A percentile compares a stretch with the other conserved stretches of the same genome.
phyloP scores from a whole-genome alignment of 2,113 vertebrate genomes.

The Prunella himalayana region DNA sequence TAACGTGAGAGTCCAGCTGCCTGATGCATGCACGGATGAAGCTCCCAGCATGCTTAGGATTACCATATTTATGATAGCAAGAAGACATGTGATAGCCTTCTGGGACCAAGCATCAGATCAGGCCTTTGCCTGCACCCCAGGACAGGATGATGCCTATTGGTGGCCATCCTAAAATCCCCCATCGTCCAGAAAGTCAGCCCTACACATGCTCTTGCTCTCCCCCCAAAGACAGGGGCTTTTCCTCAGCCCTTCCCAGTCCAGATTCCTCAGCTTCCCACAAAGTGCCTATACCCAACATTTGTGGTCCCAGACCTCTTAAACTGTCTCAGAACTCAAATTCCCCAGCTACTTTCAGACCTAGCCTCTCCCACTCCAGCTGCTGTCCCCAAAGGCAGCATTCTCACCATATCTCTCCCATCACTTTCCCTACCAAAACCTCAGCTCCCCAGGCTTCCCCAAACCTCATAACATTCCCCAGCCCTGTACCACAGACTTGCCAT shows the following conservation, averaged over 20 bases:
- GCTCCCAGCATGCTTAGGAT: background rate
- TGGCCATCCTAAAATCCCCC: background rate
- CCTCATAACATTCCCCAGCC: fast-evolving
- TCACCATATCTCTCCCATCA: background rate
- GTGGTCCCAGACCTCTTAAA: background rate
- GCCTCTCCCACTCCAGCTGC: background rate
- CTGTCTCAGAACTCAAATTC: background rate
- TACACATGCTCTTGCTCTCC: background rate
- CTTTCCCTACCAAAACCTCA: background rate
- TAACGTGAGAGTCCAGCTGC: background rate
- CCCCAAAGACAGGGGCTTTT: background rate
- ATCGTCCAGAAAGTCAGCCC: background rate
- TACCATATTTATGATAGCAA: background rate
- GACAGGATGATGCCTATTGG: background rate
- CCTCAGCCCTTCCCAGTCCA: background rate
- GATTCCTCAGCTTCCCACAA: background rate
- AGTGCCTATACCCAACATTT: background rate
- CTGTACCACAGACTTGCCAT: background rate
- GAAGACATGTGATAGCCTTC: background rate
- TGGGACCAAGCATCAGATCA: background rate
- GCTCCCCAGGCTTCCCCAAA: background rate
- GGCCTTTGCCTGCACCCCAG: background rate
- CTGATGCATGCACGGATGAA: background rate
- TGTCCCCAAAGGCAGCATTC: background rate
- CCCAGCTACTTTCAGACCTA: background rate